Percentiles rank a stretch among this genome's conserved stretches.
These are phyloP conservation scores for Phoeniculus purpureus DNA, from an alignment of 2,797 vertebrate species.

Conservation along the genomic window DNA sequence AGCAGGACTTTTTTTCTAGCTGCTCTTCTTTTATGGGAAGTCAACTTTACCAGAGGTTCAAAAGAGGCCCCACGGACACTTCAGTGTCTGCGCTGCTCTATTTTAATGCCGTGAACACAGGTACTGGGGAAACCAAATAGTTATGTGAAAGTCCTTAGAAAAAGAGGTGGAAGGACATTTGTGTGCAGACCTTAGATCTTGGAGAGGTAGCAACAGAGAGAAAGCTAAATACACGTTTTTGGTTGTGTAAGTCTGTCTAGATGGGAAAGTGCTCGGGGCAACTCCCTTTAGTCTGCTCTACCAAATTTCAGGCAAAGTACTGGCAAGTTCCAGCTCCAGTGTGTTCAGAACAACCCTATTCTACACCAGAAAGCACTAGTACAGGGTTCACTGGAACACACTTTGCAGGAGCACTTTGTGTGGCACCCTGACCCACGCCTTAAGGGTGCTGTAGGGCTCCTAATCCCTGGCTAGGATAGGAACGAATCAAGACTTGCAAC, in stretches of 20 bases:
- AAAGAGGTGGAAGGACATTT: neutral
- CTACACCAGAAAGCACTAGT: neutral
- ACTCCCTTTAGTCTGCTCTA: neutral
- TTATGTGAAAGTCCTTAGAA: neutral
- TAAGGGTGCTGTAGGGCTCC: neutral
- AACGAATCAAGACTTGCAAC: slow-evolving; percentile 4
- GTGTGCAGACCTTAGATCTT: neutral
- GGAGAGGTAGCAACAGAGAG: neutral
- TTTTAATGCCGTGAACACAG: neutral
- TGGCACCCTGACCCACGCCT: neutral
- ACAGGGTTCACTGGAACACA: neutral
- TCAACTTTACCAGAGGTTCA: neutral
- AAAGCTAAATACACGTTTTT: neutral
- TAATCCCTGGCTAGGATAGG: neutral
- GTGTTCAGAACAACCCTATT: neutral
- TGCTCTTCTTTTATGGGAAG: neutral
- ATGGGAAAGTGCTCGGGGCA: neutral
- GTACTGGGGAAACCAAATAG: neutral
- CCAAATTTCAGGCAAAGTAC: neutral
- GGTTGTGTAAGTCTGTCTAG: neutral
- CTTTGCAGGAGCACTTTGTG: neutral
- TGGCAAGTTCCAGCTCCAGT: neutral
- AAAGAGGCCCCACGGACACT: neutral
- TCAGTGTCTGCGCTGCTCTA: neutral
- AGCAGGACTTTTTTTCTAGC: neutral